These are phyloP conservation scores for Microctenopoma steveboyesi DNA, from an alignment of 2,797 vertebrate species.

Conservation along the genomic window DNA sequence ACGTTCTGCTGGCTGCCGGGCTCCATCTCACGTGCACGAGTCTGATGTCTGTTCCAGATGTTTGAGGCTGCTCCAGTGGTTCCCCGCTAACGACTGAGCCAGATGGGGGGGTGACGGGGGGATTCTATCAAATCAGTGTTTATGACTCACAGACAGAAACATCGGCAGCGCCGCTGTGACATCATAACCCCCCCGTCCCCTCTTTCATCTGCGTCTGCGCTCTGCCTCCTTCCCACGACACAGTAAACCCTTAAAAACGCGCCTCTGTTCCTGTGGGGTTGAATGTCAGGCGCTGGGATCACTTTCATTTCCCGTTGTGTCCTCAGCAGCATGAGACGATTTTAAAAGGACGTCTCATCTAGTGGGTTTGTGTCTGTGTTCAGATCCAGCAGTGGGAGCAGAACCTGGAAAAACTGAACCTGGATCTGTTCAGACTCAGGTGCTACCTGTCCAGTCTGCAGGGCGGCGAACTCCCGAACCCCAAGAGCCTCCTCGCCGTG, in stretches of 20 bases:
- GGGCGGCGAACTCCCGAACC: conserved; percentile 93
- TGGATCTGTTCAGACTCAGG: conserved; percentile 92
- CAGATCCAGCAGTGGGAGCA: conserved; percentile 97
- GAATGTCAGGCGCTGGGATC: conserved; percentile 17
- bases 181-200: not conserved
- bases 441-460: conserved; percentile 95
- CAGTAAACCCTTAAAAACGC: too few species aligned
- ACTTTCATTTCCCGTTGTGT: too few species aligned
- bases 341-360: too few species aligned
- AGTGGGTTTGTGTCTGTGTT: not conserved
- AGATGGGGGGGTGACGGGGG: conserved; percentile 1
- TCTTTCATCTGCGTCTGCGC: not conserved
- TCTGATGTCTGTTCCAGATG: conserved; percentile 48
- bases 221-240: not conserved
- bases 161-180: not conserved
- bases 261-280: not conserved
- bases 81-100: conserved; percentile 15
- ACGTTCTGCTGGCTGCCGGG: conserved; percentile 15
- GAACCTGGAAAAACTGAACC: conserved; percentile 94
- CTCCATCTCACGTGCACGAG: not conserved
- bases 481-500: conserved; percentile 91
- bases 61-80: conserved; percentile 3
- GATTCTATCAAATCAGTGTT: not conserved
- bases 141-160: too few species aligned
- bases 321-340: too few species aligned